Evolutionary conservation across 2,797 vertebrate species (phyloP).

Genomic region (Ctenosaura bakeri): DNA sequence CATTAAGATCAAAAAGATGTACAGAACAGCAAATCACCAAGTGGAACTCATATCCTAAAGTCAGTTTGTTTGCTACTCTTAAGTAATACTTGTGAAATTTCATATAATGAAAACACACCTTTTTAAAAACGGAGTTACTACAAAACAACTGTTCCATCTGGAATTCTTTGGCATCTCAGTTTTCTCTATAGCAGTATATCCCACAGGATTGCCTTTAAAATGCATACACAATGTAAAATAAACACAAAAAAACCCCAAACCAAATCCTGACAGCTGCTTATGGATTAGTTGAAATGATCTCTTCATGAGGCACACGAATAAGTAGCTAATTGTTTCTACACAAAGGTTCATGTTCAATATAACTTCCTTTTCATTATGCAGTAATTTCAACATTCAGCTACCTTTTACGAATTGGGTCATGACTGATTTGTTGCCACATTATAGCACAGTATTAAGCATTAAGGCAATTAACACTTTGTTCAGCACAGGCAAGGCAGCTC

Average conservation of each 20-base stretch:
- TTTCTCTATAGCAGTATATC: background rate
- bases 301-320: background rate
- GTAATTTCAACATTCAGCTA: slow-evolving; percentile 6
- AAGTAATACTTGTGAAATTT: background rate
- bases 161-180: background rate
- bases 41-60: background rate
- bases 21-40: background rate
- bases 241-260: no score
- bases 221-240: no score
- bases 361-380: background rate
- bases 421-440: background rate
- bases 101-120: background rate
- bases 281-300: background rate
- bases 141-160: background rate
- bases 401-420: background rate
- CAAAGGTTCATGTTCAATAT: slow-evolving; percentile 8
- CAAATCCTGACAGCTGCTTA: background rate
- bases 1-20: background rate
- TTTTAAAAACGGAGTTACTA: background rate
- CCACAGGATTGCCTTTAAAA: background rate
- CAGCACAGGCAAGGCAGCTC: background rate
- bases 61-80: background rate
- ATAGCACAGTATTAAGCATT: background rate
- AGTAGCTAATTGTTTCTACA: background rate
- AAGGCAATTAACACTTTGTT: background rate